These are phyloP conservation scores for Montipora capitata DNA, from an alignment of 92 coral and sea anemone species.

Conservation along the genomic window DNA sequence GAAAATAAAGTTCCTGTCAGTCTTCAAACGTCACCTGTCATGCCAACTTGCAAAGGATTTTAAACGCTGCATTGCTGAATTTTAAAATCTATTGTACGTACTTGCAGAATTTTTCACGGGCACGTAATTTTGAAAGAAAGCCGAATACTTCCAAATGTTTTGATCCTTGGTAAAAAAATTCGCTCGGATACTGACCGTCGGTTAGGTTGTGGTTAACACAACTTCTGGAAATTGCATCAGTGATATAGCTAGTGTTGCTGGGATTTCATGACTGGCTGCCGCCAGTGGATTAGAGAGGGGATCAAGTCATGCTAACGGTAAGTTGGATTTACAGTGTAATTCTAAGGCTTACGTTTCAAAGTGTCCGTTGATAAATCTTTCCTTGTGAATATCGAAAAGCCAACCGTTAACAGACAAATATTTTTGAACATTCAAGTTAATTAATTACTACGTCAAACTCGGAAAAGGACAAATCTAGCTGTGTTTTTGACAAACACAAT, in stretches of 20 bases:
- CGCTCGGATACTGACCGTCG: background rate
- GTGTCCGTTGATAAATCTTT: background rate
- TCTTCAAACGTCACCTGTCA: constrained; percentile 34
- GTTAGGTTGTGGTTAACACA: background rate
- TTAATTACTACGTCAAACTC: constrained; percentile 13
- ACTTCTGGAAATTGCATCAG: background rate
- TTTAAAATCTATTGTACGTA: background rate
- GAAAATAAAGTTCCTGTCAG: constrained; percentile 16
- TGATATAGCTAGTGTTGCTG: background rate
- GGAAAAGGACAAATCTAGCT: constrained; percentile 35
- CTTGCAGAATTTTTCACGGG: background rate
- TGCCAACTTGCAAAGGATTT: background rate
- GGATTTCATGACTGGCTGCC: background rate
- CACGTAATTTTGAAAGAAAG: background rate
- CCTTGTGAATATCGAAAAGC: background rate
- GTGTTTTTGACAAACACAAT: constrained; percentile 13
- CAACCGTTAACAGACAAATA: background rate
- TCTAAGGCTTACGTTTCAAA: background rate
- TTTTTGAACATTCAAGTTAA: background rate
- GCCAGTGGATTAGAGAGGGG: background rate
- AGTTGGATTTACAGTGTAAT: background rate
- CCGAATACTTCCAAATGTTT: background rate
- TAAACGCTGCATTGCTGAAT: background rate
- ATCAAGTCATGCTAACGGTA: constrained; percentile 28
- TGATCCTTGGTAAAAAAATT: background rate